phyloP scores from a whole-genome alignment of 2,797 vertebrate species.

The Erpetoichthys calabaricus region DNA sequence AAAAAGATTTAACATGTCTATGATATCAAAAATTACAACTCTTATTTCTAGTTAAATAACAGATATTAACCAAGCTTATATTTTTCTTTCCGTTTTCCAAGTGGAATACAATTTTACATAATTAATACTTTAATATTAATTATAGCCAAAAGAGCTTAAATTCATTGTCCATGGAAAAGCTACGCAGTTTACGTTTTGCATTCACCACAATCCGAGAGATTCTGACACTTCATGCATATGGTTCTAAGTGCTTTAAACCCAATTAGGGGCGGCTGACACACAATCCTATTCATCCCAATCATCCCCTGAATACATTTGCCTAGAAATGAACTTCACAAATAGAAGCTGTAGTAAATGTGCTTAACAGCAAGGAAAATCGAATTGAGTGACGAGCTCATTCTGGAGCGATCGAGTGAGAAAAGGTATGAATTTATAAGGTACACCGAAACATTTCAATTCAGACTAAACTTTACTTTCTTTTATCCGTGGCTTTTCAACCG shows the following conservation, averaged over 20 bases:
- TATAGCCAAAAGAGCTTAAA: background rate
- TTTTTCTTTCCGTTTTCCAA: constrained; percentile 20
- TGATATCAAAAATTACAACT: too few species aligned
- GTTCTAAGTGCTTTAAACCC: constrained; percentile 96
- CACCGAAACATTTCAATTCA: constrained; percentile 96
- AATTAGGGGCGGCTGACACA: constrained; percentile 99
- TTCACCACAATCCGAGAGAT: constrained; percentile 84
- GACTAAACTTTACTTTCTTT: constrained; percentile 73
- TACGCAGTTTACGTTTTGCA: constrained; percentile 58
- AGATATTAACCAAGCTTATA: too few species aligned
- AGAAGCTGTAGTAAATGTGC: constrained; percentile 81
- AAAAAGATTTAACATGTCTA: too few species aligned
- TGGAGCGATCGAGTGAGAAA: constrained; percentile 78
- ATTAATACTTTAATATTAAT: background rate
- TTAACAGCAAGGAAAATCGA: constrained; percentile 92
- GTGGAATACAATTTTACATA: constrained; percentile 4
- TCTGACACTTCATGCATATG: constrained; percentile 87
- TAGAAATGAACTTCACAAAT: constrained; percentile 96
- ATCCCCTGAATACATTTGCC: constrained; percentile 94
- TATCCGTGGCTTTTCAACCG: constrained; percentile 79
- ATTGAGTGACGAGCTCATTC: constrained; percentile 77
- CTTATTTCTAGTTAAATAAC: too few species aligned
- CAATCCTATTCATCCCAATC: constrained; percentile 78
- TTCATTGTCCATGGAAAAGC: constrained; percentile 37
- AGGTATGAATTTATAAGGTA: constrained; percentile 98